phyloP scores from a whole-genome alignment of 2,797 vertebrate species.

The Leucoraja ocellata region DNA sequence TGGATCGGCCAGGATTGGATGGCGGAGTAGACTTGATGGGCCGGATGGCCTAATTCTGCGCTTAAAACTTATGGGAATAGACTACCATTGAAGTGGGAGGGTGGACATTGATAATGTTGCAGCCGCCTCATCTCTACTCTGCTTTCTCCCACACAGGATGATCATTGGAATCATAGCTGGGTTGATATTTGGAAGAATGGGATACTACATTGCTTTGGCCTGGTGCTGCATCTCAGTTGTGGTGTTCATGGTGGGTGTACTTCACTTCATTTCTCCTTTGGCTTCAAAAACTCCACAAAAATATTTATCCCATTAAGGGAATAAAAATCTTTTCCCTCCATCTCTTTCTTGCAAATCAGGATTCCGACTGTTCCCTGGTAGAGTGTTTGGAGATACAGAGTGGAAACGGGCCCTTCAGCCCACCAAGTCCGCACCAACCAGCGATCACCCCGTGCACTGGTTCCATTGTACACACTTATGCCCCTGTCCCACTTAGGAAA shows the following conservation, averaged over 20 bases:
- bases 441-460: too few species aligned
- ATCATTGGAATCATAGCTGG: slow-evolving; percentile 73
- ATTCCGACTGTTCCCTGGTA: background rate
- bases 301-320: background rate
- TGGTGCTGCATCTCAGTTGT: slow-evolving; percentile 81
- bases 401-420: too few species aligned
- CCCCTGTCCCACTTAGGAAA: too few species aligned
- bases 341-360: too few species aligned
- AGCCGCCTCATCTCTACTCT: background rate
- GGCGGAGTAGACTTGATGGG: too few species aligned
- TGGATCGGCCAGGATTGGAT: too few species aligned
- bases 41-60: too few species aligned
- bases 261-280: background rate
- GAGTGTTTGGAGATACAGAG: background rate
- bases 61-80: too few species aligned
- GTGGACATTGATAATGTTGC: background rate
- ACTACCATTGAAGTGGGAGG: background rate
- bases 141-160: slow-evolving; percentile 63
- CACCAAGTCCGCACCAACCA: too few species aligned
- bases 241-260: slow-evolving; percentile 76
- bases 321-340: background rate
- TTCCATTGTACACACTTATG: too few species aligned
- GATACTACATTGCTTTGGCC: slow-evolving; percentile 74
- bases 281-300: background rate
- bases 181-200: slow-evolving; percentile 73